phyloP scores from a whole-genome alignment of 2,113 vertebrate genomes.

The Struthidea cinerea region DNA sequence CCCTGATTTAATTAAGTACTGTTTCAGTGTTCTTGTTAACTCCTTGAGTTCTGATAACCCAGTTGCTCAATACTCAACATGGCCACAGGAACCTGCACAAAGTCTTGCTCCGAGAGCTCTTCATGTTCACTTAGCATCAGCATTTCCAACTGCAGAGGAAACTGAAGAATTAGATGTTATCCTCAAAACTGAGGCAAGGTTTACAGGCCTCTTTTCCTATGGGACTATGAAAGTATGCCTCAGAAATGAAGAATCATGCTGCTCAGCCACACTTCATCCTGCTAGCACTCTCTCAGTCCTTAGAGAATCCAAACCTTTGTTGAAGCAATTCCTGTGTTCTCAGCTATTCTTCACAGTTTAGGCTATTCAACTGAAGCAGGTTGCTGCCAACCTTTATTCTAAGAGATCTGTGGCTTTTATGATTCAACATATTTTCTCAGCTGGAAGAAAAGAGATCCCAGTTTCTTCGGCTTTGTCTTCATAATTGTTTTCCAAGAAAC shows the following conservation, averaged over 20 bases:
- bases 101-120: not conserved
- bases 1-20: not conserved
- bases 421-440: not conserved
- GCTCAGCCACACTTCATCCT: not conserved
- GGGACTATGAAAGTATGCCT: not conserved
- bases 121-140: not conserved
- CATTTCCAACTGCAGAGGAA: not conserved
- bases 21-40: not conserved
- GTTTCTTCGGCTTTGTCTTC: not conserved
- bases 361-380: not conserved
- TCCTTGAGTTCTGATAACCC: not conserved
- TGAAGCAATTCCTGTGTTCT: not conserved
- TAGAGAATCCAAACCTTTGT: not conserved
- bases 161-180: not conserved
- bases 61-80: not conserved
- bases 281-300: not conserved
- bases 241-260: not conserved
- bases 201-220: not conserved
- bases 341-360: not conserved
- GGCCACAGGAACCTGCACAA: rapidly evolving
- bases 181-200: not conserved
- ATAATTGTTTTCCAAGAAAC: not conserved
- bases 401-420: not conserved
- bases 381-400: not conserved
- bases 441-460: not conserved